phyloP scores from a whole-genome alignment of 1,140 invertebrate genomes.

The Trachymyrmex septentrionalis region DNA sequence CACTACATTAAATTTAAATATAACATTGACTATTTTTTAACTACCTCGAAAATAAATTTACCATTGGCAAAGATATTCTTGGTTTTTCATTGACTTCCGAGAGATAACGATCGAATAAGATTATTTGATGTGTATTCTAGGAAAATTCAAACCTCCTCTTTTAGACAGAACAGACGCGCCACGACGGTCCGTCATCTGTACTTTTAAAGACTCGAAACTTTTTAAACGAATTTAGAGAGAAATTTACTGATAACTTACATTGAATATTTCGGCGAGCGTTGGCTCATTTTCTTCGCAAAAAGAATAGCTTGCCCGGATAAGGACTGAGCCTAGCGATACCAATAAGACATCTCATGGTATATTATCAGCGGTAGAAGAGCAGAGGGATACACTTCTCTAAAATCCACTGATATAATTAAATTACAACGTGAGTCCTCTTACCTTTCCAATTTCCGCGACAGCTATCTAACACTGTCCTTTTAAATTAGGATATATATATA shows the following conservation, averaged over 20 bases:
- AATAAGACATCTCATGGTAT: conserved; percentile 1
- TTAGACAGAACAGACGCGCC: too few relatives aligned
- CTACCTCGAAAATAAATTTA: too few relatives aligned
- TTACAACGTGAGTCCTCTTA: background rate
- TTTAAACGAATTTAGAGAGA: too few relatives aligned
- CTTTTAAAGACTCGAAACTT: too few relatives aligned
- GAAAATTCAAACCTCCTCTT: too few relatives aligned
- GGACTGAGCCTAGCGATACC: conserved; percentile 37
- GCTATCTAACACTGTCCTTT: background rate
- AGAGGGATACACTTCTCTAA: background rate
- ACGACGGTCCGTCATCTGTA: too few relatives aligned
- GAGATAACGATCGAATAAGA: too few relatives aligned
- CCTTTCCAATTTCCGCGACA: background rate
- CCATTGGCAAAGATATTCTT: too few relatives aligned
- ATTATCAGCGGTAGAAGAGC: background rate
- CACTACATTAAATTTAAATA: too few relatives aligned
- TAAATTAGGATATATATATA: conserved; percentile 9
- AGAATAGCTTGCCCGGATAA: conserved; percentile 9
- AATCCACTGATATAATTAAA: conserved; percentile 25
- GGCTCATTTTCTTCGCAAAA: background rate
- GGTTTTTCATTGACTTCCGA: too few relatives aligned
- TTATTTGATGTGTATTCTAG: too few relatives aligned
- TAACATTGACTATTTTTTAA: too few relatives aligned
- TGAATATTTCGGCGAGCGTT: background rate
- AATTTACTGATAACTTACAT: background rate